phyloP scores from a whole-genome alignment of 2,888 invertebrate genomes.

The Listrodromus nycthemerus region DNA sequence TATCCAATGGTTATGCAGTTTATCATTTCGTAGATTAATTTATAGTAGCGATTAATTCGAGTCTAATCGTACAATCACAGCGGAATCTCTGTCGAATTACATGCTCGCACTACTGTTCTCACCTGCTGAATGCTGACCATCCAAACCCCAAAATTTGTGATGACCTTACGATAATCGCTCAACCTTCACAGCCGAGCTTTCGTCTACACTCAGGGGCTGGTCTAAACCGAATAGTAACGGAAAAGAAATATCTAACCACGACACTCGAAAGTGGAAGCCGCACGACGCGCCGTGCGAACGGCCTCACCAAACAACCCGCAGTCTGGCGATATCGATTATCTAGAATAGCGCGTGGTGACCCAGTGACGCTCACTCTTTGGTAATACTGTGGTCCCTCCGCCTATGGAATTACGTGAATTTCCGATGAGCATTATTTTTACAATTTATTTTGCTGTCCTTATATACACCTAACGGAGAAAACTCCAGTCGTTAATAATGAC shows the following conservation, averaged over 20 bases:
- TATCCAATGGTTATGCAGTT: too few species aligned
- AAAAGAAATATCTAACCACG: constrained; percentile 38
- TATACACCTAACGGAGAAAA: constrained; percentile 67
- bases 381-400: neutral
- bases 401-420: neutral
- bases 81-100: constrained; percentile 33
- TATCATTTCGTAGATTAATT: neutral
- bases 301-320: constrained; percentile 51
- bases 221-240: constrained; percentile 11
- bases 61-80: neutral
- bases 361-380: constrained; percentile 69
- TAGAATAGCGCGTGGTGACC: constrained; percentile 50
- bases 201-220: neutral
- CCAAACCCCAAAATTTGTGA: neutral
- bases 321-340: constrained; percentile 67
- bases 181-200: constrained; percentile 3
- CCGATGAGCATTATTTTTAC: constrained; percentile 34
- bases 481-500: constrained; percentile 36
- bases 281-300: constrained; percentile 43
- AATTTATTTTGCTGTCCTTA: constrained; percentile 64
- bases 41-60: constrained; percentile 13
- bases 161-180: neutral
- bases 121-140: constrained; percentile 45
- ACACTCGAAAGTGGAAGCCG: constrained; percentile 45
- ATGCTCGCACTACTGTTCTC: constrained; percentile 54